Conservation (phyloP, 2,888 invertebrate genomes). For the Habroteleia sp. region DNA sequence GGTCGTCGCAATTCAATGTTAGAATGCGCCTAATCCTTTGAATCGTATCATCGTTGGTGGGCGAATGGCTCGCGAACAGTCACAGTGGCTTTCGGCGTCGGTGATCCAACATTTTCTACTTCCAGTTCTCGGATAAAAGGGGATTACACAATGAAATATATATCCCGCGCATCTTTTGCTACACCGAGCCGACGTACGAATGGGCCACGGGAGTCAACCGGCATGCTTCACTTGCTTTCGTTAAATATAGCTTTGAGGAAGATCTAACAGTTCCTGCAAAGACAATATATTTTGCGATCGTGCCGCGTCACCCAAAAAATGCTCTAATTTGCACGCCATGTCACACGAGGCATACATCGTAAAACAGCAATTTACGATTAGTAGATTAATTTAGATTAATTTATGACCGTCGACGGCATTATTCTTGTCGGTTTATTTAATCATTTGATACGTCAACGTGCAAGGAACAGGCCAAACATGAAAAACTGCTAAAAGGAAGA, state of each 20-base stretch:
- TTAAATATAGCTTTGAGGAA: constrained; percentile 74
- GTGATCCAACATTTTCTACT: constrained; percentile 68
- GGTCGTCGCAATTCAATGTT: constrained; percentile 29
- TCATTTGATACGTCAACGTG: constrained; percentile 30
- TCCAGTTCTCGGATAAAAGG: constrained; percentile 64
- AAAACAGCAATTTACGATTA: constrained; percentile 57
- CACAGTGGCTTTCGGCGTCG: constrained; percentile 37
- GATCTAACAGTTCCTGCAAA: constrained; percentile 67
- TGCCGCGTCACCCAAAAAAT: constrained; percentile 58
- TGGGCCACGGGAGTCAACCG: constrained; percentile 47
- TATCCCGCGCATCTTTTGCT: constrained; percentile 69
- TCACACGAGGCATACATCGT: constrained; percentile 50
- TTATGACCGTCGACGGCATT: constrained; percentile 19
- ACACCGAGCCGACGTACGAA: constrained; percentile 58
- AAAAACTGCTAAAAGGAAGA: neutral
- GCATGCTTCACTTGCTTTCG: constrained; percentile 63
- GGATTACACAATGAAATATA: constrained; percentile 80
- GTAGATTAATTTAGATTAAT: constrained; percentile 27
- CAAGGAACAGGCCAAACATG: neutral
- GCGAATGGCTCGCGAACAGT: constrained; percentile 61
- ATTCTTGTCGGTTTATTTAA: constrained; percentile 20
- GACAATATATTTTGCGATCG: constrained; percentile 71
- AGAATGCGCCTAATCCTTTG: constrained; percentile 50
- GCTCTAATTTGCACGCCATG: constrained; percentile 66
- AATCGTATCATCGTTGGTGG: constrained; percentile 58